These are phyloP conservation scores for Frankliniella fusca DNA, from an alignment of 2,888 invertebrate species.

Conservation along the genomic window DNA sequence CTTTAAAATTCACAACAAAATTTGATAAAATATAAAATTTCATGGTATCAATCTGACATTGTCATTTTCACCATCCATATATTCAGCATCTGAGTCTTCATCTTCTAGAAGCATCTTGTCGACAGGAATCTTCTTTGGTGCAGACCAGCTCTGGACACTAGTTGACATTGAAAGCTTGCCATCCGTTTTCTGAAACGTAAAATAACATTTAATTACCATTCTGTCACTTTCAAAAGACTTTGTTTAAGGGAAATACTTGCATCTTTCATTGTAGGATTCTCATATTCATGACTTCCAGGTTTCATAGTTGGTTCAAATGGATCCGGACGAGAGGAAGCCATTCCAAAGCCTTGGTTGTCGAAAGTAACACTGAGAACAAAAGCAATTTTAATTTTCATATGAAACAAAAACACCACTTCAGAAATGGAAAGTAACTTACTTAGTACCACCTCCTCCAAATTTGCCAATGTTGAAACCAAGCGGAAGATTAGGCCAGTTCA, in stretches of 20 bases:
- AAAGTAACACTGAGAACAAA: constrained; percentile 44
- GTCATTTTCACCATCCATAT: constrained; percentile 6
- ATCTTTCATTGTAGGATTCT: constrained; percentile 42
- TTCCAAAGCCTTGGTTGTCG: constrained; percentile 45
- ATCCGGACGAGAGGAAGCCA: constrained; percentile 36
- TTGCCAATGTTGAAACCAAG: constrained; percentile 7
- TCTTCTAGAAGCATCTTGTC: constrained; percentile 7
- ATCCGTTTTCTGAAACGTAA: not conserved
- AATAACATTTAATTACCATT: too few species aligned
- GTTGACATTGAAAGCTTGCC: not conserved
- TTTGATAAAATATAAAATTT: not conserved
- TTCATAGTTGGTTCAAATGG: constrained; percentile 40
- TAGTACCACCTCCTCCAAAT: not conserved
- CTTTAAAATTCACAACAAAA: not conserved
- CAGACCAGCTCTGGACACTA: not conserved
- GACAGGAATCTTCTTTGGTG: not conserved
- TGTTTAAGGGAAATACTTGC: too few species aligned
- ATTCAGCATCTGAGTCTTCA: not conserved
- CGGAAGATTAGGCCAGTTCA: constrained; percentile 19
- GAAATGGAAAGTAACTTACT: constrained; percentile 36
- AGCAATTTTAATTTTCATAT: constrained; percentile 33
- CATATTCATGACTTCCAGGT: constrained; percentile 46
- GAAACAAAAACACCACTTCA: constrained; percentile 38
- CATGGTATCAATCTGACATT: not conserved
- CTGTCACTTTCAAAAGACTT: too few species aligned